Evolutionary conservation across 2,888 invertebrate species (phyloP).

Genomic region (Andrena bucephala): DNA sequence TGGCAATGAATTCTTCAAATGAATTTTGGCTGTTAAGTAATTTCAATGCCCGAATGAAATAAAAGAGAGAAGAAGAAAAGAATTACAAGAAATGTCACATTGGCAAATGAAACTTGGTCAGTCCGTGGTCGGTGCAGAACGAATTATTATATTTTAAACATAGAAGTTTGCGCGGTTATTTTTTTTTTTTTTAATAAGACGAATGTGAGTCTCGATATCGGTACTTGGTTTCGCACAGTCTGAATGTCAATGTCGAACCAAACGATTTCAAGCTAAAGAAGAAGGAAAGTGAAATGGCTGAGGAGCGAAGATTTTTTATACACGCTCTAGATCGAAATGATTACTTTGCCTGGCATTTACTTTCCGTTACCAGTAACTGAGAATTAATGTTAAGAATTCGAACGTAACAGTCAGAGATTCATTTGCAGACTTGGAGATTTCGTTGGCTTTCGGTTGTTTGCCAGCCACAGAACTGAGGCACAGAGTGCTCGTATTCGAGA

Average conservation of each 20-base stretch:
- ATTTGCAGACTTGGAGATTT: neutral
- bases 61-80: neutral
- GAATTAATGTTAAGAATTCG: too few species aligned
- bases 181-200: slow-evolving; percentile 47
- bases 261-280: slow-evolving; percentile 45
- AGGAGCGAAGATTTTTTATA: neutral
- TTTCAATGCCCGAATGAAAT: neutral
- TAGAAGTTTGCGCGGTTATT: slow-evolving; percentile 48
- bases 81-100: neutral
- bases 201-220: slow-evolving; percentile 13
- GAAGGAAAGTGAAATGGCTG: neutral
- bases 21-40: neutral
- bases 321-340: too few species aligned
- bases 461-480: neutral
- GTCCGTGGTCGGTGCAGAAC: slow-evolving; percentile 68
- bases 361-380: neutral
- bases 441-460: neutral
- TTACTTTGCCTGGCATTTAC: neutral
- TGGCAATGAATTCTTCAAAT: neutral
- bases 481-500: neutral
- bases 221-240: neutral
- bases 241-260: slow-evolving; percentile 7
- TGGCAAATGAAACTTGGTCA: slow-evolving; percentile 36
- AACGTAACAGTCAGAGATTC: neutral
- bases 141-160: slow-evolving; percentile 55